phyloP scores from a whole-genome alignment of 1,140 invertebrate genomes.

The Meloidogyne chitwoodi region DNA sequence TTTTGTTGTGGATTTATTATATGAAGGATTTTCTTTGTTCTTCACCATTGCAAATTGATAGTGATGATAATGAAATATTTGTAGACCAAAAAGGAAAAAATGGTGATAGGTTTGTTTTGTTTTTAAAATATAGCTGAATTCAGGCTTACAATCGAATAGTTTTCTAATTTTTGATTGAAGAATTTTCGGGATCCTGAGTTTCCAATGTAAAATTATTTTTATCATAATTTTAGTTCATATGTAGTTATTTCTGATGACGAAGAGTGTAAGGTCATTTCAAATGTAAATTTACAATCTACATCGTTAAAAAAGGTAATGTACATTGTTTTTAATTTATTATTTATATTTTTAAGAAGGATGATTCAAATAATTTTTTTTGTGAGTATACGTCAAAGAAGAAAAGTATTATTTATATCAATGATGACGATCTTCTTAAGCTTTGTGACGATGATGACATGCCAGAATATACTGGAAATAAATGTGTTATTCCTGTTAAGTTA shows the following conservation, averaged over 20 bases:
- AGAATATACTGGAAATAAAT: background rate
- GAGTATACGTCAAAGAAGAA: background rate
- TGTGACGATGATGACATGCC: background rate
- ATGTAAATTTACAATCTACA: background rate
- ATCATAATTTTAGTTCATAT: background rate
- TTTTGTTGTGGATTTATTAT: background rate
- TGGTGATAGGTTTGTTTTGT: background rate
- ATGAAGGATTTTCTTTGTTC: background rate
- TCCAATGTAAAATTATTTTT: too few relatives aligned
- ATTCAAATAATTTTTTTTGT: background rate
- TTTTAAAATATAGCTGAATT: too few relatives aligned
- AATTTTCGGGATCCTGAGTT: too few relatives aligned
- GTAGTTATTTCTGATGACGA: background rate
- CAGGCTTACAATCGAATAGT: too few relatives aligned
- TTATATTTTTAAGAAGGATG: background rate
- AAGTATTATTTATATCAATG: background rate
- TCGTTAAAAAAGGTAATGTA: background rate
- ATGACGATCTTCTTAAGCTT: background rate
- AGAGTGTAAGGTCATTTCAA: background rate
- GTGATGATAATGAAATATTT: background rate
- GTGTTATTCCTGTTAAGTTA: conserved; percentile 53
- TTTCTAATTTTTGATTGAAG: too few relatives aligned
- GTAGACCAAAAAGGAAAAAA: background rate
- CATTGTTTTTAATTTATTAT: background rate
- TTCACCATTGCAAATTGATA: background rate